These are phyloP conservation scores for Anarrhichthys ocellatus DNA, from an alignment of 2,113 vertebrate genomes.

Conservation along the genomic window DNA sequence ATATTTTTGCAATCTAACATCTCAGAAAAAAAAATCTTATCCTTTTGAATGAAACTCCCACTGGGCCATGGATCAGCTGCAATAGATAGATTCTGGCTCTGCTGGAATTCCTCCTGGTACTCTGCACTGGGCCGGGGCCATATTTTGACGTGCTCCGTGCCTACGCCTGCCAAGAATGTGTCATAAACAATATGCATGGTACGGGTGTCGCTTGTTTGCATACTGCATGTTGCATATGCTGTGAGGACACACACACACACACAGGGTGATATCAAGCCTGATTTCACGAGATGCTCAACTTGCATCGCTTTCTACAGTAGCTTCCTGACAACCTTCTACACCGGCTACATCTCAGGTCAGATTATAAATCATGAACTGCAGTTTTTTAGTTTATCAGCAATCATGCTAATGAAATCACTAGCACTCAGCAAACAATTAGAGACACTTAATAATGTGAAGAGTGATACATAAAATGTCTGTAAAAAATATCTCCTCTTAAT, in stretches of 20 bases:
- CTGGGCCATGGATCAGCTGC: slow-evolving; percentile 27
- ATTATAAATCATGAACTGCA: slow-evolving; percentile 15
- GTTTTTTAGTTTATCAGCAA: slow-evolving; percentile 34
- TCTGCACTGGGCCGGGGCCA: slow-evolving; percentile 16
- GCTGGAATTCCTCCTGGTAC: slow-evolving; percentile 35
- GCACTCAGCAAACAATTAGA: slow-evolving; percentile 23
- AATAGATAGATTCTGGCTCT: slow-evolving; percentile 25
- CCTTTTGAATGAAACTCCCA: neutral
- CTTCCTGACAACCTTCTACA: slow-evolving; percentile 1
- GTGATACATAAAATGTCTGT: neutral
- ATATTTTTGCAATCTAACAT: neutral
- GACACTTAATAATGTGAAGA: slow-evolving; percentile 10
- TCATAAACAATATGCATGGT: slow-evolving; percentile 44
- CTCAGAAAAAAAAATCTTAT: neutral
- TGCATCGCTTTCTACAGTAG: neutral
- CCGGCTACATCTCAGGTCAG: neutral
- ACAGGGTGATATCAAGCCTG: slow-evolving; percentile 11
- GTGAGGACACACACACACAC: slow-evolving; percentile 8
- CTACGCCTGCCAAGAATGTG: slow-evolving; percentile 42
- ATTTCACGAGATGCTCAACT: slow-evolving; percentile 25
- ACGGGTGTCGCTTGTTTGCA: slow-evolving; percentile 41
- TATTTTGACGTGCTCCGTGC: slow-evolving; percentile 20
- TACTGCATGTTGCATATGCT: slow-evolving; percentile 41
- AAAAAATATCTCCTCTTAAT: neutral
- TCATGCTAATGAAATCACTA: slow-evolving; percentile 26